These are phyloP conservation scores for Marisa cornuarietis DNA, from an alignment of 1,140 invertebrate species.

Conservation along the genomic window DNA sequence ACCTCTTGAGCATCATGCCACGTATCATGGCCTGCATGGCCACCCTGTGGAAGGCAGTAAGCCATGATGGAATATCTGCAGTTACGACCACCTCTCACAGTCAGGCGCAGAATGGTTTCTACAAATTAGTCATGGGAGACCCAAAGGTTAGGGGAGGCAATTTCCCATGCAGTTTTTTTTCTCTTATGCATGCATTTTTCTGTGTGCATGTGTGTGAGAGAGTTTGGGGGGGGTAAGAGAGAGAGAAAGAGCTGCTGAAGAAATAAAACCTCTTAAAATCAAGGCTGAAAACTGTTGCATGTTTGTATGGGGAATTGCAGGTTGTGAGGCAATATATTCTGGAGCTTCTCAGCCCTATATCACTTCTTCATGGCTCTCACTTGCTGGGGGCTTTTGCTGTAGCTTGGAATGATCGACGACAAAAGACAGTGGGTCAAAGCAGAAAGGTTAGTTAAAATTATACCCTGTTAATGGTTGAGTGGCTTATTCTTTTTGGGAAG, in stretches of 20 bases:
- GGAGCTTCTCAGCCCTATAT: conserved; percentile 87
- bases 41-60: conserved; percentile 81
- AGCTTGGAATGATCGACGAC: conserved; percentile 84
- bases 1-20: conserved; percentile 82
- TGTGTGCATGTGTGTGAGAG: neutral
- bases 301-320: conserved; percentile 49
- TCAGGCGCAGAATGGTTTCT: conserved; percentile 12
- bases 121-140: conserved; percentile 62
- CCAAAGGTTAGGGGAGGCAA: conserved; percentile 46
- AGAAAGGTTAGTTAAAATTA: neutral
- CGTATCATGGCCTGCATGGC: conserved; percentile 83
- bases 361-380: conserved; percentile 83
- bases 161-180: too few relatives aligned
- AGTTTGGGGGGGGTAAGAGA: neutral
- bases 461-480: too few relatives aligned
- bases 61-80: conserved; percentile 16
- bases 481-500: too few relatives aligned
- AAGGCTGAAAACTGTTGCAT: neutral
- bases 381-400: conserved; percentile 88
- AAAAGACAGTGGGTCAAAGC: conserved; percentile 37
- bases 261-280: neutral
- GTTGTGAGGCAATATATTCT: conserved; percentile 82
- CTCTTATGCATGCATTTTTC: neutral
- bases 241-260: neutral
- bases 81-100: neutral